Base-by-base conservation (phyloP, 2,888 invertebrate genomes). In the Coelinius sp. region DNA sequence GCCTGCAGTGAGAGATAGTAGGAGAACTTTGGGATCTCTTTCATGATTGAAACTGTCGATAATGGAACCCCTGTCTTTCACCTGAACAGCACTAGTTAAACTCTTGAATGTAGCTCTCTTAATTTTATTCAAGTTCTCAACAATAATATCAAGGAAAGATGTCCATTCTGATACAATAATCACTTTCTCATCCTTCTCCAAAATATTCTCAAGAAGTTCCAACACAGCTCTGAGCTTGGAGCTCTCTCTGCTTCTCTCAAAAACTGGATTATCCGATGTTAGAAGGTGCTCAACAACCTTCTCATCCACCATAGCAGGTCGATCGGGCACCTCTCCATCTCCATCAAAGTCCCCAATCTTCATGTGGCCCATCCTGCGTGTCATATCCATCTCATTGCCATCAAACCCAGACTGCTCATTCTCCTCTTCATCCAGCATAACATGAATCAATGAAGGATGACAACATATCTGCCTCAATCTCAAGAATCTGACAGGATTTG, bases 111-210 rank as follows among this genome's bases (percentile, higher is more conserved):
- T 90, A 0, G 92, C 91, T 79, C 91, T 91, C 22, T 87, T 81
- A 5, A 95, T 88, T 0, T 89, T 85, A n/a, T 88, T 85, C 62
- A 99, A 89, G 84, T 94, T 93, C 0, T 85, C 81, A 38, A 91
- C 92, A 7, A 98, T 89, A 49, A 98, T 90, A 0, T 92, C 88
- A 6, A 99, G 89, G 81, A 96, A 92, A 0, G 92, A 91, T 0
- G 95, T 94, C 98, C 98, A 99, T 20, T 98, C 98, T 0, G 97
- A 98, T 0, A 99, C 96, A 4, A 99, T 91, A 5, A 96, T 92
- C 0, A 92, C 91, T 85, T 96, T 96, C 76, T 96, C 94, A 0
- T 88, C 89, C 82, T 79, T 82, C 0, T 78, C 72, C 20, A 87
- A 27, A 46, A 84, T 89, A 8, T 91, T 87, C 70, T 90, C 82